Evolutionary conservation across 2,113 vertebrate genomes (phyloP).

Genomic region (Cyprinodon variegatus): DNA sequence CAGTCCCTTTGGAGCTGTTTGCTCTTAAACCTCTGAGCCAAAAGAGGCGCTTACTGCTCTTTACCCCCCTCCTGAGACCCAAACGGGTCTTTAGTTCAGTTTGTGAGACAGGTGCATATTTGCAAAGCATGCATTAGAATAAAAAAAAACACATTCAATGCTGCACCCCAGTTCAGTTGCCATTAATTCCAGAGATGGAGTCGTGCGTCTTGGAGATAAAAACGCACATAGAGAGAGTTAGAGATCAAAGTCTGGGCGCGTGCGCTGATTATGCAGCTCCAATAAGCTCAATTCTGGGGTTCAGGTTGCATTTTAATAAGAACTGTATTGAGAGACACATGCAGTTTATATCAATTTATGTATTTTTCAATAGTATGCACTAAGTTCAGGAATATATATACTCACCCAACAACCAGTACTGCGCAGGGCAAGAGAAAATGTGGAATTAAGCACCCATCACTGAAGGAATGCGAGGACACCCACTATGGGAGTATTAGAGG

Average conservation of each 20-base stretch:
- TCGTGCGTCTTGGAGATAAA: slow-evolving; percentile 40
- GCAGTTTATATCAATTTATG: neutral
- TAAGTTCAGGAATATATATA: neutral
- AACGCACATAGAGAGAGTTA: slow-evolving; percentile 25
- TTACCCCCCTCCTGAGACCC: neutral
- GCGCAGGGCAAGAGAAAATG: slow-evolving; percentile 7
- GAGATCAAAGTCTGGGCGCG: slow-evolving; percentile 60
- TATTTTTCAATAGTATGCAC: neutral
- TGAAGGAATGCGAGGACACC: slow-evolving; percentile 40
- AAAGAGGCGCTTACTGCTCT: neutral
- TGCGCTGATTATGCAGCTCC: slow-evolving; percentile 49
- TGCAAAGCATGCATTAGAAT: neutral
- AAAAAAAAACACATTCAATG: neutral
- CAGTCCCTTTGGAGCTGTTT: neutral
- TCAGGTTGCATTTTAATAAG: slow-evolving; percentile 47
- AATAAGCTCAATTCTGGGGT: slow-evolving; percentile 27
- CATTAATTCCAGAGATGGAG: slow-evolving; percentile 20
- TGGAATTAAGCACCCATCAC: slow-evolving; percentile 17
- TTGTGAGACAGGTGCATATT: neutral
- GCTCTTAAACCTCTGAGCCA: neutral
- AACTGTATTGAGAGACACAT: slow-evolving; percentile 2
- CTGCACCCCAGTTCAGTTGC: neutral
- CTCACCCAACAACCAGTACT: slow-evolving; percentile 17
- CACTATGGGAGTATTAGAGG: neutral
- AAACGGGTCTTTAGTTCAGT: neutral